Conservation (phyloP, 2,888 invertebrate genomes). For the Drosophila nr. medialis region DNA sequence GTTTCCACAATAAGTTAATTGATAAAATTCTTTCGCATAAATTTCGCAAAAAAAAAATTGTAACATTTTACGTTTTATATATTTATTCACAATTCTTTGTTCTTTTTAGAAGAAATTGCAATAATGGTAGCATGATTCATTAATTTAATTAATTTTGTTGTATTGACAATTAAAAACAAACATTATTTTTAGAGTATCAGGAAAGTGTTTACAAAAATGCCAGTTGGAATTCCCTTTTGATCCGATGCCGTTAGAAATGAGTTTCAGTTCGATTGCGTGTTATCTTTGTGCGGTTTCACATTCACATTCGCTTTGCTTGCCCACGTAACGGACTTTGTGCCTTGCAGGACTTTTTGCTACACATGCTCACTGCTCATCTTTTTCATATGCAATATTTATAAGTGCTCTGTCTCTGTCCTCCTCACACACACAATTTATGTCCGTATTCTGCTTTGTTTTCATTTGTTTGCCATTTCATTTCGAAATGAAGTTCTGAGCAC, state of each 20-base stretch:
- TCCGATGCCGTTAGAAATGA: not conserved
- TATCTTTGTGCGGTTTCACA: not conserved
- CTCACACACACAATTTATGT: not conserved
- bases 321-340: not conserved
- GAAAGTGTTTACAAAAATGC: not conserved
- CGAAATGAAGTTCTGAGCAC: constrained; percentile 76
- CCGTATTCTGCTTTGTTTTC: constrained; percentile 5
- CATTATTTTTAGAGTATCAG: not conserved
- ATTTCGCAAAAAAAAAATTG: not conserved
- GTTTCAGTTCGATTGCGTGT: not conserved
- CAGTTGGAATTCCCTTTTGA: not conserved
- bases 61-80: not conserved
- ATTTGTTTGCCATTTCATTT: constrained; percentile 56
- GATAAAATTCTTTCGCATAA: not conserved
- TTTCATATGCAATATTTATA: constrained; percentile 67
- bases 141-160: not conserved
- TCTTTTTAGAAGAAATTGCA: not conserved
- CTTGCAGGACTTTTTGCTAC: constrained; percentile 26
- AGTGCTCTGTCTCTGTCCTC: constrained; percentile 26
- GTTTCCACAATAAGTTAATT: not conserved
- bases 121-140: not conserved
- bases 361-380: constrained; percentile 35
- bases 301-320: not conserved
- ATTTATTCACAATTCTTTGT: not conserved
- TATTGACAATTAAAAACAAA: not conserved